Evolutionary conservation across 2,888 invertebrate genomes (phyloP).

Genomic region (Megamerina dolium): DNA sequence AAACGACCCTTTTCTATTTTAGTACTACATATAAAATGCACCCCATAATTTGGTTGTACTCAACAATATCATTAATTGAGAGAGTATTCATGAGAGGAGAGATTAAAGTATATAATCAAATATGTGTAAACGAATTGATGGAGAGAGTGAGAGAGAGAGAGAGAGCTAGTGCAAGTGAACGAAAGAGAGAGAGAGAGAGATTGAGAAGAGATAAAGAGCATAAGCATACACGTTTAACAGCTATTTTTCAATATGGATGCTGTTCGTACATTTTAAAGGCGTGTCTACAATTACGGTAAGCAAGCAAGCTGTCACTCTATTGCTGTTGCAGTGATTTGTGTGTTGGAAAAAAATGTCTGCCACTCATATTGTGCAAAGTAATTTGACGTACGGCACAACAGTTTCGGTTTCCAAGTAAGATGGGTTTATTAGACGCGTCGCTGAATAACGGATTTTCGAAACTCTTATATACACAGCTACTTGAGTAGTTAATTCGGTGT

Average conservation of each 20-base stretch:
- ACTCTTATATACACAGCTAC: no score
- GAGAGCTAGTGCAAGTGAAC: neutral
- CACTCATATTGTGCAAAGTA: no score
- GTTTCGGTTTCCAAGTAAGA: constrained; percentile 47
- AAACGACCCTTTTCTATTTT: neutral
- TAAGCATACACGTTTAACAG: no score
- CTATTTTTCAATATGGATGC: constrained; percentile 29
- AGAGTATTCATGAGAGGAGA: neutral
- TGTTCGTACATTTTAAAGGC: constrained; percentile 27
- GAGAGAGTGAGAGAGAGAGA: neutral
- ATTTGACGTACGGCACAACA: constrained; percentile 37
- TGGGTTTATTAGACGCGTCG: constrained; percentile 23
- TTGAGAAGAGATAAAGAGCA: constrained; percentile 1
- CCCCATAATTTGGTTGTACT: no score
- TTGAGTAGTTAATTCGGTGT: no score
- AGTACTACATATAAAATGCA: no score
- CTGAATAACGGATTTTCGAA: no score
- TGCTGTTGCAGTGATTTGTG: no score
- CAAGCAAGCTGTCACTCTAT: no score
- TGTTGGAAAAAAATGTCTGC: constrained; percentile 22
- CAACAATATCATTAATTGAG: neutral
- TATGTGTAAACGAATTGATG: no score
- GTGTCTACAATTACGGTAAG: constrained; percentile 20
- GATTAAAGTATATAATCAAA: no score
- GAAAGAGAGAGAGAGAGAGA: constrained; percentile 1